Evolutionary conservation across 2,888 invertebrate species (phyloP), one percentile per base, ranked within the genome.

Genomic region (Gastracanthus pulcherrimus): DNA sequence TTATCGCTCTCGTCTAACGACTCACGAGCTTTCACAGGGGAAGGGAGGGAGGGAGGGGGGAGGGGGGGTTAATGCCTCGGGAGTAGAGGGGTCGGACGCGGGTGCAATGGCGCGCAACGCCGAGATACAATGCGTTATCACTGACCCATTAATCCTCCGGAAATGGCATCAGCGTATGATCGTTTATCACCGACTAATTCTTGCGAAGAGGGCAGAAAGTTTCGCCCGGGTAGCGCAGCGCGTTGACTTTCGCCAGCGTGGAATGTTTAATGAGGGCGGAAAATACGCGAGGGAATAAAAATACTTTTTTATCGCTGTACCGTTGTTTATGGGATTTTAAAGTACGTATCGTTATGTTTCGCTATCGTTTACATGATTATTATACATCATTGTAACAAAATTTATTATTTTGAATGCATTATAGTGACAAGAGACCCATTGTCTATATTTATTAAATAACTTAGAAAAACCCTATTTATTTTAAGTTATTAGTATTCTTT

Each of bases 71-170:
- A 76, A 83, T 82, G 76, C 60, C 70, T 72, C 69, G 76, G 29
- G 55, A 58, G 66, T 60, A 48, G 2, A 55, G 36, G 7, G n/a
- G 11, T 11, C 3, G 29, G n/a, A n/a, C n/a, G 58, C 16, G 69
- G 60, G 79, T n/a, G 83, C 77, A 84, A 82, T 83, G 84, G 82
- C 34, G 80, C 64, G 81, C 71, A 31, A 75, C 64, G 70, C 58
- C 76, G 82, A 84, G 81, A 85, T 83, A 84, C 84, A 83, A 80
- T 79, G 83, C 79, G 78, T 83, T 85, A 82, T 78, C 83, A 58
- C 77, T 83, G 82, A 83, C 77, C 76, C 82, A 85, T 84, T 84
- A 84, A 82, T 83, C 79, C 80, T 71, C 64, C 23, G 74, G 38
- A 78, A 82, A 75, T 34, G 70, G 70, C 64, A 76, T 81, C 58